Evolutionary conservation across 2,888 invertebrate genomes (phyloP), one percentile per base, ranked within the genome.

Genomic region (Gastrophysa polygoni): DNA sequence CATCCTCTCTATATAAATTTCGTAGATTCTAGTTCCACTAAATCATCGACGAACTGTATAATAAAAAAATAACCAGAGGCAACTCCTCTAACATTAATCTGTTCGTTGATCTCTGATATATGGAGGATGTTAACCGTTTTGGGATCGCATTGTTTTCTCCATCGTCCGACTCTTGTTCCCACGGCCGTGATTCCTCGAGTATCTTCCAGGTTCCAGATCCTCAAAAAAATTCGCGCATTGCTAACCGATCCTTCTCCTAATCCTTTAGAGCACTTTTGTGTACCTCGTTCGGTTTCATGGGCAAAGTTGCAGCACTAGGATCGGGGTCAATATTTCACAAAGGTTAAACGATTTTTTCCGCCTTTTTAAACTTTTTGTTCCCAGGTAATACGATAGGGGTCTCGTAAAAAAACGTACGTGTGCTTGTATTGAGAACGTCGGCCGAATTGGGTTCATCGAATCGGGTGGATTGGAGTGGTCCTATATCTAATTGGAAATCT

Each of bases 341-440:
- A 73, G 75, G 75, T 75, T 76, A 76, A 76, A 75, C 73, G 76
- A 72, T 76, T 75, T 71, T 72, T 73, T 72, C 70, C 73, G 72
- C 70, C 71, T 73, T 75, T 71, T 75, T 73, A 71, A 73, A 66
- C 68, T 68, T 69, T 67, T 73, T 72, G 71, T 73, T 67, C 57
- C 67, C 72, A 71, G 71, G 72, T 73, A 74, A 73, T 70, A 58
- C 60, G 69, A 71, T 68, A 69, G 69, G 69, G 68, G 68, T 46
- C 61, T 54, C 60, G 47, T 58, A 62, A 63, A 66, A 67, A 66
- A 64, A 50, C 56, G 63, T 61, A 55, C 66, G 68, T 68, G 68
- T 68, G 67, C 66, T 59, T 57, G 60, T 55, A 58, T 57, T 49
- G 58, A 48, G 57, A 61, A 48, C 38, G 46, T 47, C 16, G 47